A percentile compares a stretch with the other conserved stretches of the same genome.
These are phyloP conservation scores for Spodoptera exigua DNA, from an alignment of 2,888 invertebrate genomes.

Conservation along the genomic window DNA sequence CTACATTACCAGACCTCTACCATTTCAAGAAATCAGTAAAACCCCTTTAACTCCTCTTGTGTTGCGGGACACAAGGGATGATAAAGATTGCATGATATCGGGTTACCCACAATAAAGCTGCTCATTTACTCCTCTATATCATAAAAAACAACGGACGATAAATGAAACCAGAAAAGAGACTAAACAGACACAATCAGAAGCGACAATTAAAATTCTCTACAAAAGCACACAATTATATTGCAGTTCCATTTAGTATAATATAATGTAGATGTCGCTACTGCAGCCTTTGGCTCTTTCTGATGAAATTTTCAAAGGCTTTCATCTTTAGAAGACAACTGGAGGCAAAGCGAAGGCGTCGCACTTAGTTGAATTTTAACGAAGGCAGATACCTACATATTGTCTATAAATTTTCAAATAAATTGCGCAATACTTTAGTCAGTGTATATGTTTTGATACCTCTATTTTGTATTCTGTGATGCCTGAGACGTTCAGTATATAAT, in stretches of 20 bases:
- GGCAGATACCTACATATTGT: constrained; percentile 9
- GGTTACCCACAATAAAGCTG: no score
- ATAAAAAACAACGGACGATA: no score
- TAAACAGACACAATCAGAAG: constrained; percentile 1
- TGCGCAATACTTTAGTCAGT: constrained; percentile 12
- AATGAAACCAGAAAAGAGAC: no score
- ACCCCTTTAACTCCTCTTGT: no score
- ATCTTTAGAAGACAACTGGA: constrained; percentile 15
- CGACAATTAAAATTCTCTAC: background rate
- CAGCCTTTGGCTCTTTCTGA: constrained; percentile 6
- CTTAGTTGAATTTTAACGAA: constrained; percentile 41
- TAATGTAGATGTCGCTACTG: constrained; percentile 13
- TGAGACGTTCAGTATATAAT: background rate
- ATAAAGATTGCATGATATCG: no score
- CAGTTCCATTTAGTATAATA: constrained; percentile 10
- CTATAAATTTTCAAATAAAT: constrained; percentile 22
- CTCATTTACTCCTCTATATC: no score
- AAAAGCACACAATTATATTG: background rate
- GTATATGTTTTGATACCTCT: background rate
- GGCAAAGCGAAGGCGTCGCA: background rate
- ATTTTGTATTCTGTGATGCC: background rate
- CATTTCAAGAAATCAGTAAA: no score
- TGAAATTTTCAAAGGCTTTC: constrained; percentile 37
- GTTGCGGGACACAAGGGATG: no score
- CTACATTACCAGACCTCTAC: no score